These are phyloP conservation scores for Tetranychus urticae DNA, from an alignment of 1,140 invertebrate species.

Conservation along the genomic window DNA sequence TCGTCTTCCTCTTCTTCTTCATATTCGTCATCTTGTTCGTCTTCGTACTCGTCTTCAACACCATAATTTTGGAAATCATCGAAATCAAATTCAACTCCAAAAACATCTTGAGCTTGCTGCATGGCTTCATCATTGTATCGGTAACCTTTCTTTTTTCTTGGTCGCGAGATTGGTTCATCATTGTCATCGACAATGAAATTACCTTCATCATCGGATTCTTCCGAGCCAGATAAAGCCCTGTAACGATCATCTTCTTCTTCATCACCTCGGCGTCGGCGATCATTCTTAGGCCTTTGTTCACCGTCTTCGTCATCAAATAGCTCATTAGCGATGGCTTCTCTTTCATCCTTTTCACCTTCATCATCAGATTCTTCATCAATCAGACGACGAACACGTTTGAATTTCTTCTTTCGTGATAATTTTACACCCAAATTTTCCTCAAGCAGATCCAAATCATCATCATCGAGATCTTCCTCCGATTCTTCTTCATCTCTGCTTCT, in stretches of 20 bases:
- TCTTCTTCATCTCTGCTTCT: constrained; percentile 19
- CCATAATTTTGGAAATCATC: constrained; percentile 49
- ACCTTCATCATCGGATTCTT: constrained; percentile 40
- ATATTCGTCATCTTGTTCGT: constrained; percentile 26
- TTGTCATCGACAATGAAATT: constrained; percentile 96
- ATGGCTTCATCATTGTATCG: constrained; percentile 75
- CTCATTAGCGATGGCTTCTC: constrained; percentile 67
- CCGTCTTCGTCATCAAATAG: constrained; percentile 34
- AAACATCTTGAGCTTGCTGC: constrained; percentile 97
- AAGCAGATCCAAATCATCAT: constrained; percentile 92
- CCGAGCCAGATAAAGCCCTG: constrained; percentile 3
- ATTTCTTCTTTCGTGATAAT: constrained; percentile 64
- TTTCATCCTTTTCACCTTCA: constrained; percentile 23
- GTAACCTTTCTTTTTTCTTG: constrained; percentile 47
- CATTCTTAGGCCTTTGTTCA: constrained; percentile 17
- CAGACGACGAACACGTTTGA: constrained; percentile 54
- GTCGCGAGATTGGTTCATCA: constrained; percentile 63
- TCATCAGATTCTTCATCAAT: constrained; percentile 36
- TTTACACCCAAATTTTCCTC: constrained; percentile 95
- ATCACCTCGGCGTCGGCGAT: not conserved
- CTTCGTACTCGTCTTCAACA: constrained; percentile 42
- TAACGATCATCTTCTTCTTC: not conserved
- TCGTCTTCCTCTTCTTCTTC: constrained; percentile 26
- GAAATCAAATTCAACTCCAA: constrained; percentile 95
- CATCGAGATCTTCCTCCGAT: constrained; percentile 71